Base-by-base conservation (phyloP, 2,888 invertebrate genomes). In the Scaptomyza reducta region DNA sequence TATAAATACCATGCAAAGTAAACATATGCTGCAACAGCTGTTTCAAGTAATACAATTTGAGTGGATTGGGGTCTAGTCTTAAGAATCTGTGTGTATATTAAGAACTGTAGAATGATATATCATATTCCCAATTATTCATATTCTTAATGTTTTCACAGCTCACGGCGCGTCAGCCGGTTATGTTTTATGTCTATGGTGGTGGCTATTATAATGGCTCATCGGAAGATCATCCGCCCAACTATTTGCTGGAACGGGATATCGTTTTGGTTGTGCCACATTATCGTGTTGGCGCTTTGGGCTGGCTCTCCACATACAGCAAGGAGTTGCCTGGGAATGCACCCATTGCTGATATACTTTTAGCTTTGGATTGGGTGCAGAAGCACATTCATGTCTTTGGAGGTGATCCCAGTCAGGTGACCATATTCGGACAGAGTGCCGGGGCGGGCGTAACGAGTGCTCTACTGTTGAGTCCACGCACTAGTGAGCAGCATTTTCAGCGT, bases 401-500 rank as follows among this genome's bases (percentile, higher is more conserved):
- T 3, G 92, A 93, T 86, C 91, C 92, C 10, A 66, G 79, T 0
- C 79, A 87, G 41, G 92, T 94, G 1, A 93, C 93, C 1, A 89
- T 93, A 40, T 92, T 93, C 64, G 93, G 93, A 1, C 93, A 94
- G 77, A 93, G 93, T 67, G 93, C 93, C 1, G 94, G 94, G 7
- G 92, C 91, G 0, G 91, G 89, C 4, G 91, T 93, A 1, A 91
- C 92, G 0, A 92, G 92, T 6, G 87, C 92, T 1, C 81, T 93
- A 55, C 60, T 92, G 40, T 66, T 92, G 13, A 93, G 92, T 79
- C 93, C 93, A 11, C 75, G 89, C 29, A 91, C 91, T 10, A 60
- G 70, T 0, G 22, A 53, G 6, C 68, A 65, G 22, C 81, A 93
- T 50, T 93, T 94, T 74, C 91, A 92, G 50, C 89, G 92, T 42